Conservation (phyloP, 1,140 invertebrate genomes). For the Orchestia grillus region DNA sequence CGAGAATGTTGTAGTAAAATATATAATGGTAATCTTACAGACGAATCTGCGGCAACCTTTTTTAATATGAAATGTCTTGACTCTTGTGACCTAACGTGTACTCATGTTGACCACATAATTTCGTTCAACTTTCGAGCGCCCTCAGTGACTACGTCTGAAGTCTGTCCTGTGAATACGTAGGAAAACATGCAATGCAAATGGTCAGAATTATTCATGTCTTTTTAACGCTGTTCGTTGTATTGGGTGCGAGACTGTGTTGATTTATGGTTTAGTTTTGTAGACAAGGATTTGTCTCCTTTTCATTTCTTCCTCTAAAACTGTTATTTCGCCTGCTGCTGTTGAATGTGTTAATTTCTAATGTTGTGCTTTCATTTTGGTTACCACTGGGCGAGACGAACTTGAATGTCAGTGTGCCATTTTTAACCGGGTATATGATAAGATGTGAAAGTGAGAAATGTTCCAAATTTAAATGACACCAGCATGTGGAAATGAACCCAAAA, state of each 20-base stretch:
- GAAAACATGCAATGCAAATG: no score
- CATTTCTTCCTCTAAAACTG: no score
- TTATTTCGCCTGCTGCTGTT: neutral
- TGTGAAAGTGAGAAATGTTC: neutral
- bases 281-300: no score
- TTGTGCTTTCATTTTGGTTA: neutral
- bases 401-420: neutral
- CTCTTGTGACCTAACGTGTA: neutral
- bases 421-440: neutral
- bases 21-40: neutral
- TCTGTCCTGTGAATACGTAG: no score
- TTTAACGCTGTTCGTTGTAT: no score
- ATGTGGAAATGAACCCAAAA: neutral
- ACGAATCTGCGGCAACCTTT: no score
- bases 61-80: neutral
- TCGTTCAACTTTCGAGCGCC: no score
- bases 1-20: neutral
- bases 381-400: neutral
- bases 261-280: no score
- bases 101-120: neutral
- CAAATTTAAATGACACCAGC: neutral
- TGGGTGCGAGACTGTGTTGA: no score
- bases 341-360: neutral
- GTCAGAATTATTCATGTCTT: no score
- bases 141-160: no score